phyloP scores from a whole-genome alignment of 2,888 invertebrate genomes.

The Invenusta paracnida region DNA sequence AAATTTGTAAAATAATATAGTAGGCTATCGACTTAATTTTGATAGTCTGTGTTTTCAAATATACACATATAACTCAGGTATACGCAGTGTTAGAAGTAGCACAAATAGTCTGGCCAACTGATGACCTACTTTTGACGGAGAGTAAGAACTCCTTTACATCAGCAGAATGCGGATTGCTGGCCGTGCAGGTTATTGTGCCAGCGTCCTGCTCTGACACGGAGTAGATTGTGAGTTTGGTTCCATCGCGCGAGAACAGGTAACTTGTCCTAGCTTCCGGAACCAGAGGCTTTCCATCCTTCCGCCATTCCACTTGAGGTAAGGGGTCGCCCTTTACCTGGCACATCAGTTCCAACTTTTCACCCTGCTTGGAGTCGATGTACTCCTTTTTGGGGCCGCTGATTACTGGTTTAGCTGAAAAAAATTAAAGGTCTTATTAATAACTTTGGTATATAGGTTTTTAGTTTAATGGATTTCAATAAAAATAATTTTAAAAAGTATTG shows the following conservation, averaged over 20 bases:
- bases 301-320: conserved; percentile 32
- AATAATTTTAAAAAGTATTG: no score
- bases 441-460: no score
- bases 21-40: no score
- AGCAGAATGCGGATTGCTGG: conserved; percentile 34
- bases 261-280: not conserved
- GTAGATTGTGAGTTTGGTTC: conserved; percentile 29
- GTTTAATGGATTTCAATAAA: no score
- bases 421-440: no score
- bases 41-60: no score
- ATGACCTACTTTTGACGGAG: conserved; percentile 35
- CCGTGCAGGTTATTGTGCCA: conserved; percentile 36
- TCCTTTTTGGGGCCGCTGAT: conserved; percentile 21
- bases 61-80: not conserved
- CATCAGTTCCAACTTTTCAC: not conserved
- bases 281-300: conserved; percentile 24
- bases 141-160: conserved; percentile 35
- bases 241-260: not conserved
- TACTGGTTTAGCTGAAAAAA: conserved; percentile 17
- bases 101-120: no score
- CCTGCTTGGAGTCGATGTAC: conserved; percentile 14
- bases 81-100: not conserved
- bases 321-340: conserved; percentile 32
- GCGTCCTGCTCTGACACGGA: conserved; percentile 30
- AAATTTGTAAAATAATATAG: no score